Evolutionary conservation across 2,888 invertebrate species (phyloP).

Genomic region (Polydrusus tereticollis): DNA sequence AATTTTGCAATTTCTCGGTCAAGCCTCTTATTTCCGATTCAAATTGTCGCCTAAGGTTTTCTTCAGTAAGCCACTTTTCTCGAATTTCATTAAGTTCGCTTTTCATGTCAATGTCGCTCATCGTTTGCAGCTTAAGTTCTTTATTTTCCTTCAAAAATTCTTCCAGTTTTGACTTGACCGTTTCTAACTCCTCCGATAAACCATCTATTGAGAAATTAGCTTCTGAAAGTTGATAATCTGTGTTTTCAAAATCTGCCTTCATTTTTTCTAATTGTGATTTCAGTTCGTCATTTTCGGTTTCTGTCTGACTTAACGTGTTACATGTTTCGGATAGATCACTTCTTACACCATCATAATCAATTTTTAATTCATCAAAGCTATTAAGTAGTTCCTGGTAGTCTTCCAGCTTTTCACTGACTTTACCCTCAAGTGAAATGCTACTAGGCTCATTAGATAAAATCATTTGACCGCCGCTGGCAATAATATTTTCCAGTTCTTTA

Average conservation of each 20-base stretch:
- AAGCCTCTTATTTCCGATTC: conserved; percentile 58
- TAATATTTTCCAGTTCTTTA: conserved; percentile 64
- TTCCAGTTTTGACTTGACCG: conserved; percentile 58
- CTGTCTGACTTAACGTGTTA: conserved; percentile 67
- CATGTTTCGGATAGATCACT: conserved; percentile 68
- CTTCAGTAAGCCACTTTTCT: conserved; percentile 58
- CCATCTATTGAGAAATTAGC: conserved; percentile 69
- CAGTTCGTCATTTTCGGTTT: conserved; percentile 60
- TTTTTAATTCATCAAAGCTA: conserved; percentile 53
- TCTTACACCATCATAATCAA: conserved; percentile 52
- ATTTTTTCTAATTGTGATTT: conserved; percentile 67
- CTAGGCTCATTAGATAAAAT: conserved; percentile 19
- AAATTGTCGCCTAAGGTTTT: conserved; percentile 54
- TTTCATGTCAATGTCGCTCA: conserved; percentile 55
- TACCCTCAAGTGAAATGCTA: neutral
- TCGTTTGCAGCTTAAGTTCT: conserved; percentile 53
- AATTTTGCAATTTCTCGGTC: conserved; percentile 64
- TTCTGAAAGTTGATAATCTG: conserved; percentile 65
- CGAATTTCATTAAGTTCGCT: conserved; percentile 58
- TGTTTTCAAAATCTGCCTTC: conserved; percentile 65
- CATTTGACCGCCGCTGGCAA: conserved; percentile 34
- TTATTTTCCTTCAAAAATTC: conserved; percentile 59
- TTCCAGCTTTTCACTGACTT: conserved; percentile 52
- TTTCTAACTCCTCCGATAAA: conserved; percentile 63
- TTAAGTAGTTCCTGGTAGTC: conserved; percentile 60